Conservation (phyloP, 2,888 invertebrate genomes). For the Nephrocerus scutellatus region DNA sequence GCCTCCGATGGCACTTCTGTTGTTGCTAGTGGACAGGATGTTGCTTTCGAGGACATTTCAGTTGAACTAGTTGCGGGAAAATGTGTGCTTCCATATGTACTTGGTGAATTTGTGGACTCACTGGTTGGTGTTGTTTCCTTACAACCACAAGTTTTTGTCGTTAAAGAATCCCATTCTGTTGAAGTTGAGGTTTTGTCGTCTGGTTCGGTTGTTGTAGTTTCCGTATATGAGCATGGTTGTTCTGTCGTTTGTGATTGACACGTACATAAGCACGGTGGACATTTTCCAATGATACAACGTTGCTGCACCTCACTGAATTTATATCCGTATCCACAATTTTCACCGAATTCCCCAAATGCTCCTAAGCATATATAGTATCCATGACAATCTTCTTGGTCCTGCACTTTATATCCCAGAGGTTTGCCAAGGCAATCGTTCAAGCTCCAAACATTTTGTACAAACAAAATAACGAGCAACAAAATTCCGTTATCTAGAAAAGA, state of each 20-base stretch:
- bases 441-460: too few species aligned
- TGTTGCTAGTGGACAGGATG: constrained; percentile 1
- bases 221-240: neutral
- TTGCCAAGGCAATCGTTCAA: neutral
- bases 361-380: constrained; percentile 22
- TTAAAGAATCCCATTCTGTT: too few species aligned
- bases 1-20: too few species aligned
- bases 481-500: too few species aligned
- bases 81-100: too few species aligned
- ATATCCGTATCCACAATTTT: constrained; percentile 17
- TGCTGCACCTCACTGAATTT: constrained; percentile 18
- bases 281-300: constrained; percentile 17
- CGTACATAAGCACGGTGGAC: constrained; percentile 13
- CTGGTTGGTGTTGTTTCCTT: too few species aligned
- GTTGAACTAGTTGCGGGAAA: too few species aligned
- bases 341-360: constrained; percentile 12
- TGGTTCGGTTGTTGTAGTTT: neutral
- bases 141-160: too few species aligned
- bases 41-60: constrained; percentile 1
- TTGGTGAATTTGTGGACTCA: too few species aligned
- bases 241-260: too few species aligned
- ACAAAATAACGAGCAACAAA: too few species aligned
- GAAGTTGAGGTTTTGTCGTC: neutral
- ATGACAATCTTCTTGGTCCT: constrained; percentile 21
- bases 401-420: constrained; percentile 18